Base-by-base conservation (phyloP, 2,113 vertebrate genomes). In the Burhinus oedicnemus region DNA sequence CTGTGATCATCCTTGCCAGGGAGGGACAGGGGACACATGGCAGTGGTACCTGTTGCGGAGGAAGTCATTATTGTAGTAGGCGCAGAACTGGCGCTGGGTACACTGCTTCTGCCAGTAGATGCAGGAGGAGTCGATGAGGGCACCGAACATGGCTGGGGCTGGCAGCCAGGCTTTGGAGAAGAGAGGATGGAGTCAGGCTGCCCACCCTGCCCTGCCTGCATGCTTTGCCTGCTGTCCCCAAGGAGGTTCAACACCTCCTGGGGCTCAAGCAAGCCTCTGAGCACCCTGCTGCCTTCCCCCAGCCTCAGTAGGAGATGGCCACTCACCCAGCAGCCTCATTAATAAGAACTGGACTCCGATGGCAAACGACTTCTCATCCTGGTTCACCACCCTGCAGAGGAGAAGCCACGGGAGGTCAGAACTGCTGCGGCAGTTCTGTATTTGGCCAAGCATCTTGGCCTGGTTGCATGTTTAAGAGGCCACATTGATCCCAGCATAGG, bases 321-420 rank as follows among this genome's bases (percentile, higher is more conserved):
- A 98, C 99, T 99, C 98, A 99, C 99, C 99, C 40, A 99, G 95
- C 68, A 99, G 69, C 93, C 99, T 99, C 98, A 99, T 98, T 11
- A 99, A 96, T 81, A 99, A 95, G 97, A 99, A 99, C 93, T 99
- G 99, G 8, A 99, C 97, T 44, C 99, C 99, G 0, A 99, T 99
- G 58, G 99, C 99, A 55, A 99, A 99, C 0, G 99, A 99, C 91
- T 99, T 99, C 81, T 99, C 99, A 0, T 99, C 99, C 49, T 98
- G 98, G 70, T 98, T 98, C 89, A 99, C 99, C 52, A 98, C 98
- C 68, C 99, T 99, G 97, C 36, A 64, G 79, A 76, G 54, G 23
- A 87, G 89, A 93, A 57, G 74, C 12, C 77, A 57, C 0, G 0
- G 47, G 32, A 42, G 51, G 18, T 98, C 70, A 97, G 83, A 40